These are phyloP conservation scores for Lagothrix lagotricha DNA, from an alignment of 2,797 vertebrate species.

Conservation along the genomic window DNA sequence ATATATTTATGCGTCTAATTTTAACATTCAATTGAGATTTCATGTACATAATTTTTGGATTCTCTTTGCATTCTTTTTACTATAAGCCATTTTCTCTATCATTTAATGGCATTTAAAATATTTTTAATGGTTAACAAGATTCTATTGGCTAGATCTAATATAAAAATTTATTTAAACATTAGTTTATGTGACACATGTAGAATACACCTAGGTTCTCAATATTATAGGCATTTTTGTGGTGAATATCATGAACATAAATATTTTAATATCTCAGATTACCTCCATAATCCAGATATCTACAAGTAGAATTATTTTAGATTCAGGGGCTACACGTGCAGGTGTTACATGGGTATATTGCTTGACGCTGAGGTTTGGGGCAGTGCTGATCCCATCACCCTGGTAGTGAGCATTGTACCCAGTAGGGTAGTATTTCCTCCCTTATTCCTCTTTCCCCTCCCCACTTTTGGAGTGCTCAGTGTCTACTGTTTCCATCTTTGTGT, in stretches of 20 bases:
- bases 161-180: constrained; percentile 3
- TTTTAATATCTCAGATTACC: background rate
- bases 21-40: constrained; percentile 42
- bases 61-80: constrained; percentile 14
- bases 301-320: background rate
- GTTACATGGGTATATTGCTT: background rate
- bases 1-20: background rate
- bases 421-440: background rate
- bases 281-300: background rate
- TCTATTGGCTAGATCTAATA: background rate
- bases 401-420: background rate
- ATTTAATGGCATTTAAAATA: constrained; percentile 26
- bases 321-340: background rate
- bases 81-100: background rate
- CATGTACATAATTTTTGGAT: background rate
- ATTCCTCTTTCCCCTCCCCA: background rate
- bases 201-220: background rate
- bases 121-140: constrained; percentile 12
- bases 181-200: background rate
- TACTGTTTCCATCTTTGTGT: background rate
- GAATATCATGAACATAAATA: background rate
- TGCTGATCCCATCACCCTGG: background rate
- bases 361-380: background rate
- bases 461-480: background rate
- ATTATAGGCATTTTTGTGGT: background rate